phyloP scores from a whole-genome alignment of 2,113 vertebrate genomes.

The Passer domesticus region DNA sequence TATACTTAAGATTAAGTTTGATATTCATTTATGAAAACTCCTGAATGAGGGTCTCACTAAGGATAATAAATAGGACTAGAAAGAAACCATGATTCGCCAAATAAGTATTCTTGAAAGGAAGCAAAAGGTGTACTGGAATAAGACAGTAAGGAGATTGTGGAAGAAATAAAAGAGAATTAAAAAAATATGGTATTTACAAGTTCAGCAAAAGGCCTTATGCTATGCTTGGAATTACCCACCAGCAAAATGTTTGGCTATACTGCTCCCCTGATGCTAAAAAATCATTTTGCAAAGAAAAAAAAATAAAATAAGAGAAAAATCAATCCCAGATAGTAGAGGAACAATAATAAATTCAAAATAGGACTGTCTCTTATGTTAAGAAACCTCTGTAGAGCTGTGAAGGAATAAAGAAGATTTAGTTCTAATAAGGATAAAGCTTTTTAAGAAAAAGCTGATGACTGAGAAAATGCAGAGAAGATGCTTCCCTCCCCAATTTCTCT shows the following conservation, averaged over 20 bases:
- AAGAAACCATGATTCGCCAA: background rate
- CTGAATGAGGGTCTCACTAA: background rate
- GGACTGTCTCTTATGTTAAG: background rate
- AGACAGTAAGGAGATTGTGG: background rate
- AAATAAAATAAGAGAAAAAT: background rate
- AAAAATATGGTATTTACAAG: background rate
- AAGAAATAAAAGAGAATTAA: background rate
- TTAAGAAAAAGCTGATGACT: background rate
- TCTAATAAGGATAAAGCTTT: slow-evolving; percentile 17
- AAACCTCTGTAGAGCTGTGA: background rate
- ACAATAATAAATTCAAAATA: slow-evolving; percentile 8
- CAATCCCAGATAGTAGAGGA: background rate
- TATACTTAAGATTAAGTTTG: background rate
- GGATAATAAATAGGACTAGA: background rate
- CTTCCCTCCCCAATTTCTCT: background rate
- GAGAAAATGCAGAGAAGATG: background rate
- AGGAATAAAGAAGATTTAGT: slow-evolving; percentile 22
- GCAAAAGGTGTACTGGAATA: background rate
- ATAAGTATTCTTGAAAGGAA: background rate
- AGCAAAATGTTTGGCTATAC: background rate
- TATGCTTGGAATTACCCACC: background rate
- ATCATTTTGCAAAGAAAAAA: background rate
- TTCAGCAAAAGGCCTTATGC: background rate
- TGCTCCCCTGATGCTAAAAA: background rate
- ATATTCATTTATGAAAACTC: background rate